Base-by-base conservation (phyloP, 2,888 invertebrate genomes). In the Leptinotarsa peninsularis region DNA sequence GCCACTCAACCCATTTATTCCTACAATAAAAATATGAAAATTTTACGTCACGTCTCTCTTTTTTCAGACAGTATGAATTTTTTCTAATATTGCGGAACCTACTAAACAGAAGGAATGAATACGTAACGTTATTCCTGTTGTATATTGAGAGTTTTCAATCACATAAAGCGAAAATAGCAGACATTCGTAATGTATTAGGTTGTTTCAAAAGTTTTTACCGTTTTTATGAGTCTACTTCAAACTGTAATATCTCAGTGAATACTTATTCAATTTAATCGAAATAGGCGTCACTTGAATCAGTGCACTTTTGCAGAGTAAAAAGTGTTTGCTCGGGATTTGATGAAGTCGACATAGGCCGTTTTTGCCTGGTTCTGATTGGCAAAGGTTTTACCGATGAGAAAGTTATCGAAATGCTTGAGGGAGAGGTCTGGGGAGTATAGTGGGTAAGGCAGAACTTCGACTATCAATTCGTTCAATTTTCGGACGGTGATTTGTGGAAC, bases 31-130 rank as follows among this genome's bases (percentile, higher is more conserved):
- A 58, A 58, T 58, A 58, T 70, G 49, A 70, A 58, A 49, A 69
- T 69, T 56, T 54, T 56, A 54, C 54, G 33, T 68, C 18, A 52
- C 18, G 68, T 69, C 68, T 69, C 56, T 69, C 23, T 49, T 14
- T n/a, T 43, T 43, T 10, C 52, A 27, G 56, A 56, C 21, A 43
- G n/a, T 5, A 49, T 27, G 13, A 18, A 27, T n/a, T 23, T 43
- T 14, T 54, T 23, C 13, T 27, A 27, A 18, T 52, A 52, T 50
- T 33, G 52, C 17, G 67, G 21, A 52, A n/a, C 18, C 33, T 33
- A 56, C 43, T 27, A 18, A 52, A 69, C 18, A 54, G 33, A 27
- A 18, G 68, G 23, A 23, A 23, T 23, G 56, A 69, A 56, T 56
- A 56, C 54, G 33, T 68, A 54, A 68, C 56, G n/a, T 18, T n/a